Base-by-base conservation (phyloP, 2,888 invertebrate genomes). In the Xylota segnis region DNA sequence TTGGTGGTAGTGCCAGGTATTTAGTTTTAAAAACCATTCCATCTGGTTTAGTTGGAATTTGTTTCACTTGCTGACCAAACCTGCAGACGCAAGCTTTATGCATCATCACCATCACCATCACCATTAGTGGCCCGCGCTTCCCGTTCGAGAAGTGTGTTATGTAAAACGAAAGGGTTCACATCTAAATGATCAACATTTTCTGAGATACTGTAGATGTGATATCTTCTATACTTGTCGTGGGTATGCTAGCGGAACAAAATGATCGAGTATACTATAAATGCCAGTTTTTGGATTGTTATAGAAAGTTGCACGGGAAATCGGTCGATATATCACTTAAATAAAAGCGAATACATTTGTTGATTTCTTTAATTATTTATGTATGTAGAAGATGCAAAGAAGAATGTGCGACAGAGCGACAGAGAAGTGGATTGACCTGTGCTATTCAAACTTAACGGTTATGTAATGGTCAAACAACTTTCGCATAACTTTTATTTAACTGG, bases 221-320 rank as follows among this genome's bases (percentile, higher is more conserved):
- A 14, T 54, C n/a, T 54, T 29, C 3, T 10, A 32, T 47, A 10
- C 50, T 50, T 63, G 1, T n/a, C 12, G 4, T 40, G 6, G 14
- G 7, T 16, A 23, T 40, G 40, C 9, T 45, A 68, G 52, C 66
- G 61, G 54, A 59, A 18, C 40, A 16, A 63, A 75, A 75, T 65
- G 56, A 52, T 68, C 61, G 37, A 18, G 40, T 52, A 10, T n/a
- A n/a, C n/a, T n/a, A n/a, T 37, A 66, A 45, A 66, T 56, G 47
- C n/a, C 59, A 43, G 50, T 29, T 29, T 63, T 68, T 18, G 23
- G 29, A 65, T 66, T 32, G n/a, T 61, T 63, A 37, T 76, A 83
- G 82, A 83, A 83, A 83, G 82, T 83, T 82, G 34, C 34, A 40
- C 34, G 82, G 45, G 71, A 76, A 71, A 83, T 76, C 59, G 58